These are phyloP conservation scores for Tipula unca DNA, from an alignment of 2,888 invertebrate species.

Conservation along the genomic window DNA sequence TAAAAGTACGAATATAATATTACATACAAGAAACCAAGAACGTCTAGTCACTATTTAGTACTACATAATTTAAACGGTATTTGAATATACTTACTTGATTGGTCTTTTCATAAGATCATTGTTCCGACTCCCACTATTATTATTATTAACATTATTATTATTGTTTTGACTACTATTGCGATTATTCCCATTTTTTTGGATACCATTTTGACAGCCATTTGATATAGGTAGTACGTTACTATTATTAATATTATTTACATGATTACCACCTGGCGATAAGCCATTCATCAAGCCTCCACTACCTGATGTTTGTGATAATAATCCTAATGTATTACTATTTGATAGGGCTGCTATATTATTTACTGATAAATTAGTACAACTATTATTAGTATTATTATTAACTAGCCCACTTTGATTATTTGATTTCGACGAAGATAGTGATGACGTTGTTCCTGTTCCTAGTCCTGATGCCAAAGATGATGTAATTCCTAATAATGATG, in stretches of 20 bases:
- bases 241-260: constrained; percentile 19
- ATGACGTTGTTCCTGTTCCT: not conserved
- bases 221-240: constrained; percentile 20
- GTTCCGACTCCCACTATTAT: constrained; percentile 42
- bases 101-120: constrained; percentile 66
- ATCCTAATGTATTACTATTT: constrained; percentile 18
- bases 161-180: constrained; percentile 24
- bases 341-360: constrained; percentile 14
- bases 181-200: constrained; percentile 14
- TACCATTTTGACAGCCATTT: constrained; percentile 21
- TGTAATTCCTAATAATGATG: not conserved
- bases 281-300: not conserved
- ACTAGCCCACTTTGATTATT: constrained; percentile 14
- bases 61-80: too few relatives aligned
- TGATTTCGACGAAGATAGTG: constrained; percentile 1
- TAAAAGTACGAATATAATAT: not conserved
- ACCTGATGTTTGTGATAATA: not conserved
- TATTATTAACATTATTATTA: constrained; percentile 20
- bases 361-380: constrained; percentile 15
- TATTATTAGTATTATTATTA: constrained; percentile 9
- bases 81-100: constrained; percentile 50
- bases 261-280: constrained; percentile 23
- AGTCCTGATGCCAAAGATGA: not conserved
- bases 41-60: not conserved
- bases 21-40: not conserved